Evolutionary conservation across 2,888 invertebrate genomes (phyloP).

Genomic region (Baronia brevicornis): DNA sequence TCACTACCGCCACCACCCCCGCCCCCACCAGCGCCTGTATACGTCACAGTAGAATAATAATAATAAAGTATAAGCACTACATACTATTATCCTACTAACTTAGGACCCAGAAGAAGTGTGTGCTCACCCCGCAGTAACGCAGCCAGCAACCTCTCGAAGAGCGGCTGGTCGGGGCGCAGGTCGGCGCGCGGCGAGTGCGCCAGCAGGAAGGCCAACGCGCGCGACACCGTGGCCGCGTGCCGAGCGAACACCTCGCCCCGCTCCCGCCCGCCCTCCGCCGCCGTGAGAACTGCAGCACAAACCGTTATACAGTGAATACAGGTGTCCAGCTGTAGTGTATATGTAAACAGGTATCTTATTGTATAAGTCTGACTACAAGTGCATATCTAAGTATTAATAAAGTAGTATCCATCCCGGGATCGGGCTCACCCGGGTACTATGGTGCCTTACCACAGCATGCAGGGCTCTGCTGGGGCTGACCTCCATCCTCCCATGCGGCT

Average conservation of each 20-base stretch:
- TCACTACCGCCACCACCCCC: slow-evolving; percentile 12
- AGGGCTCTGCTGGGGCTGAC: too few relatives aligned
- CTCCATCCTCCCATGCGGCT: too few relatives aligned
- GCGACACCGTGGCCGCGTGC: slow-evolving; percentile 59
- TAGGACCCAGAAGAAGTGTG: not conserved
- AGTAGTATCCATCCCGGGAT: too few relatives aligned
- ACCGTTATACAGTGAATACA: too few relatives aligned
- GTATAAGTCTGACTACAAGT: too few relatives aligned
- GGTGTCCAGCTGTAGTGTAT: too few relatives aligned
- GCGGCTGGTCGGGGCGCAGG: slow-evolving; percentile 41
- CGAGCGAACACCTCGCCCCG: slow-evolving; percentile 68
- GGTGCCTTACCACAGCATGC: too few relatives aligned
- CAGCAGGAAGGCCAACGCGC: slow-evolving; percentile 69
- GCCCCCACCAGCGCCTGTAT: slow-evolving; percentile 16
- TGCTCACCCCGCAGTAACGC: slow-evolving; percentile 60
- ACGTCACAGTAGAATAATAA: slow-evolving; percentile 1
- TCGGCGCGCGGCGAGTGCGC: slow-evolving; percentile 29
- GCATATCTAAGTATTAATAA: too few relatives aligned
- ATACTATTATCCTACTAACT: not conserved
- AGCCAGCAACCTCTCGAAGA: slow-evolving; percentile 67
- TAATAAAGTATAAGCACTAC: not conserved
- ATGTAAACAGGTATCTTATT: too few relatives aligned
- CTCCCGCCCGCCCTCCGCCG: slow-evolving; percentile 29
- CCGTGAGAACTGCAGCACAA: slow-evolving; percentile 52
- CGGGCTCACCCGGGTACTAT: too few relatives aligned